A percentile compares a stretch with the other conserved stretches of the same genome.
These are phyloP conservation scores for Psittacus erithacus DNA, from an alignment of 2,113 vertebrate species.

Conservation along the genomic window DNA sequence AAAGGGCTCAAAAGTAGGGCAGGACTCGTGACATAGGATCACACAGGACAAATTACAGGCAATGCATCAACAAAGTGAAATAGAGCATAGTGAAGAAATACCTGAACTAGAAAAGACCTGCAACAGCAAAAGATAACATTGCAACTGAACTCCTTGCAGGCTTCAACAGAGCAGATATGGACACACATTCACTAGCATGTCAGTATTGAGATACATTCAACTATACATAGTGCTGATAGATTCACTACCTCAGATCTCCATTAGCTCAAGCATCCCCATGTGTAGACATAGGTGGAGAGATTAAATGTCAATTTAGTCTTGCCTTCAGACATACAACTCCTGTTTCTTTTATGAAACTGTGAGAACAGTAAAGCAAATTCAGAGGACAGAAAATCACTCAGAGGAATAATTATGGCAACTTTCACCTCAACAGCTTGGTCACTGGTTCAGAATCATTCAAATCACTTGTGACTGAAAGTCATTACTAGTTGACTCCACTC, in stretches of 20 bases:
- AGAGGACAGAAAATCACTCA: constrained; percentile 35
- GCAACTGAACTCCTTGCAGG: not conserved
- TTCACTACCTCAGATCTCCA: not conserved
- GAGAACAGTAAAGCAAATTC: constrained; percentile 25
- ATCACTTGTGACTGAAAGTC: constrained; percentile 65
- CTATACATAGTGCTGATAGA: not conserved
- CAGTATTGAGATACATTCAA: not conserved
- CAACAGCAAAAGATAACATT: not conserved
- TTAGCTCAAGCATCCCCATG: not conserved
- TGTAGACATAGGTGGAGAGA: not conserved
- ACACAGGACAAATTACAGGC: not conserved
- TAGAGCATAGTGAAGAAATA: not conserved
- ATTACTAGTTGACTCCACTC: constrained; percentile 61
- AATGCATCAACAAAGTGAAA: not conserved
- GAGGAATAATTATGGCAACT: constrained; percentile 46
- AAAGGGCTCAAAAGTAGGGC: not conserved
- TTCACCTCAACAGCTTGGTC: constrained; percentile 42
- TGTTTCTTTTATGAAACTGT: not conserved
- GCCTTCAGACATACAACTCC: not conserved
- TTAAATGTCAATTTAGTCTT: constrained; percentile 32
- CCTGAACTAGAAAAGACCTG: not conserved
- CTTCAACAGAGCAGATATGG: not conserved
- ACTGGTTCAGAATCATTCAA: constrained; percentile 51
- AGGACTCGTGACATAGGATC: not conserved
- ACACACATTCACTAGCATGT: not conserved